Evolutionary conservation across 1,140 invertebrate genomes (phyloP), one percentile per base, ranked within the genome.

Genomic region (Rhagoletis zephyria): DNA sequence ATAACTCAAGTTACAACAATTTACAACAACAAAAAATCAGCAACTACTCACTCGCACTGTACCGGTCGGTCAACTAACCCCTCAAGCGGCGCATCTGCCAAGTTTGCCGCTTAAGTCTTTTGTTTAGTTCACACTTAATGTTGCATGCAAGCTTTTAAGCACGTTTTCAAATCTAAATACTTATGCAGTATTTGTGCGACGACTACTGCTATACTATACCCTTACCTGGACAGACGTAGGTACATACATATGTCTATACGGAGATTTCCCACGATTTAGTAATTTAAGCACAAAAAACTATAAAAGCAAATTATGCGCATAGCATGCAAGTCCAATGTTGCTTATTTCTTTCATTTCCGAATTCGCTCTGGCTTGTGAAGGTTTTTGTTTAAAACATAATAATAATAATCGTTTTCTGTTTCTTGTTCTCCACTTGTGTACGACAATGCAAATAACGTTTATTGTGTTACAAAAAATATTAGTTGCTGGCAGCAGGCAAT

Each of bases 221-320:
- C 30, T 0, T 30, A 30, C 30, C 30, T 30, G 30, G 48, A 3
- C 74, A 56, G 48, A 59, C 74, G 9, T n/a, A 81, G 12, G 19
- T 59, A 30, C 19, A 10, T 19, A 56, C 61, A 63, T 4, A 51
- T 56, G 30, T 14, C 42, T n/a, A 74, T n/a, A 74, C 9, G 74
- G 51, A 81, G 74, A 81, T 81, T 81, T 81, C 74, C 74, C 74
- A 81, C 74, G 74, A 81, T 51, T 81, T 81, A 81, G 48, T 81
- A 81, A 81, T 81, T 81, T 81, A 81, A 81, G 40, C 42, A 81
- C 45, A 42, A 81, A 81, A 81, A 81, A 81, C 42, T 56, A 81
- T 56, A 81, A 51, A 56, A 9, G 74, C 74, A 48, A 19, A 81
- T 81, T 51, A 56, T 81, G 56, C 56, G 74, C 74, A 81, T 81